Evolutionary conservation across 2,888 invertebrate species (phyloP), one percentile per base, ranked within the genome.

Genomic region (Tetanocera ferruginea): DNA sequence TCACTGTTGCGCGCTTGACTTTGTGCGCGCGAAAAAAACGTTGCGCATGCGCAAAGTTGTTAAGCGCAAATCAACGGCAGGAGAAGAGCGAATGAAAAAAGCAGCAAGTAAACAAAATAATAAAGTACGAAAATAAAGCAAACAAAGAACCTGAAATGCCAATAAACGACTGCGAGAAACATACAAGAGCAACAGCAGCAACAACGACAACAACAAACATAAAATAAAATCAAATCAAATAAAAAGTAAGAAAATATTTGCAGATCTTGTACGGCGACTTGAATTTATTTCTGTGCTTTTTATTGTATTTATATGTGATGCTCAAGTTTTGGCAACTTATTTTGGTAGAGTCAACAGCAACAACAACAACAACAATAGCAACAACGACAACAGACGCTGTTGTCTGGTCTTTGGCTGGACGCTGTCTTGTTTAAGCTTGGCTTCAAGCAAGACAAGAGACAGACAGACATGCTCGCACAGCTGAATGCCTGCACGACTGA

Each of bases 1-100:
- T 80, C 81, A 80, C 43, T 43, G 43, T 78, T 80, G 80, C 81
- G n/a, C 79, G 79, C 79, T 81, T 82, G 80, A 79, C 82, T 82
- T 80, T 81, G 81, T 74, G 67, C 67, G 67, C 67, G 43, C 43
- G 43, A 37, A 67, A 67, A 37, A 67, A 43, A 19, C 23, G 67
- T 23, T 49, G 34, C 43, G 43, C 43, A 67, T 37, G 43, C 43
- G 43, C 43, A 43, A 4, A 37, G 37, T 37, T 37, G 5, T 37
- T 37, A 37, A 37, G 37, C 37, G 3, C 6, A 66, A 67, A 67
- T 37, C n/a, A 49, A 66, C 37, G 25, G 14, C 11, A 55, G n/a
- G 1, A 28, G 28, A 60, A 60, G 28, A 9, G 19, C 14, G 55
- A n/a, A 11, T 11, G n/a, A 19, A 67, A 43, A 67, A 11, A 43